These are phyloP conservation scores for Drosophila melanosoma DNA, from an alignment of 2,888 invertebrate species.

Conservation along the genomic window DNA sequence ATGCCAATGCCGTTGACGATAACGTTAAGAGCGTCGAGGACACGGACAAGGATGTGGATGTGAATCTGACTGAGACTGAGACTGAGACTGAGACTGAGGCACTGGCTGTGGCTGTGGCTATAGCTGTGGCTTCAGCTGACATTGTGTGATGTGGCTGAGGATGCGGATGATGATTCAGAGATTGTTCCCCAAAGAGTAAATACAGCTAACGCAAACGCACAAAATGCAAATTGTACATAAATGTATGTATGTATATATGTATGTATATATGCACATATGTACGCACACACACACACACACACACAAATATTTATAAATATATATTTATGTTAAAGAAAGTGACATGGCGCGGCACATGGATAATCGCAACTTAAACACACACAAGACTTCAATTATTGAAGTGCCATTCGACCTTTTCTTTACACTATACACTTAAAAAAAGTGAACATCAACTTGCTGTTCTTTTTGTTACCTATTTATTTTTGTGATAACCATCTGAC, in stretches of 20 bases:
- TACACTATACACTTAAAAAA: neutral
- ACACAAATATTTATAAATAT: constrained; percentile 11
- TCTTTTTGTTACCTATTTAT: neutral
- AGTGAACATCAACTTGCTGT: neutral
- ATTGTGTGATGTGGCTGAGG: constrained; percentile 4
- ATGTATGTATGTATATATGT: neutral
- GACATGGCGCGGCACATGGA: constrained; percentile 30
- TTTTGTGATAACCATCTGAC: neutral
- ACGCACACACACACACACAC: neutral
- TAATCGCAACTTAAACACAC: constrained; percentile 45
- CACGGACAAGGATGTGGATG: neutral
- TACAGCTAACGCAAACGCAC: constrained; percentile 41
- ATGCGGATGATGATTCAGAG: constrained; percentile 54
- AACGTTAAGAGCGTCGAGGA: constrained; percentile 19
- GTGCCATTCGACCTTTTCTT: constrained; percentile 22
- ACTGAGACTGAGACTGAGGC: neutral
- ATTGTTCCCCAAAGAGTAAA: constrained; percentile 66
- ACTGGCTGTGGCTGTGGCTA: constrained; percentile 3
- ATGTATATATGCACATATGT: neutral
- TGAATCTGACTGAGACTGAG: neutral
- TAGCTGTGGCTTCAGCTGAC: constrained; percentile 3
- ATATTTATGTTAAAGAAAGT: constrained; percentile 22
- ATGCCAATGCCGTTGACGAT: constrained; percentile 7
- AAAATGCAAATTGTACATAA: constrained; percentile 51
- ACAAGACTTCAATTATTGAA: constrained; percentile 58